Conservation (phyloP, 2,797 vertebrate genomes). For the Pipistrellus nathusii region DNA sequence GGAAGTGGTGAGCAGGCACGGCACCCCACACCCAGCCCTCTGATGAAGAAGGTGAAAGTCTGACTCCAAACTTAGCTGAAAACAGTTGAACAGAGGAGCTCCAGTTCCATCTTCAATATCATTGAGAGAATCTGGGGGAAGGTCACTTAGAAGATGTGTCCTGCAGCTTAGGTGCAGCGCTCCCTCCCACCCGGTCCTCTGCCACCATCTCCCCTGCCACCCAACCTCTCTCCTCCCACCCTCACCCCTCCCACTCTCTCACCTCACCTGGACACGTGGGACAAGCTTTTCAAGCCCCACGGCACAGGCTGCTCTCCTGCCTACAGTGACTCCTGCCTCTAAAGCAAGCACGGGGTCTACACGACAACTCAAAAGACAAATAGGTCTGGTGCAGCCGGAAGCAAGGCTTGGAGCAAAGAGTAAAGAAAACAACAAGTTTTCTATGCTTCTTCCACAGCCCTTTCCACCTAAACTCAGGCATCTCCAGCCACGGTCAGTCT, state of each 20-base stretch:
- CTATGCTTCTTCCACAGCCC: background rate
- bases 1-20: slow-evolving; percentile 74
- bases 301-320: background rate
- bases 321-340: slow-evolving; percentile 36
- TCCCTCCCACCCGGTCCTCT: too few relatives aligned
- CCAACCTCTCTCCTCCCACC: too few relatives aligned
- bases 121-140: background rate
- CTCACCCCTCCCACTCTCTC: background rate
- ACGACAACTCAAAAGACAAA: background rate
- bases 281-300: background rate
- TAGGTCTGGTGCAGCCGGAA: background rate
- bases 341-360: background rate
- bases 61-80: background rate
- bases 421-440: background rate
- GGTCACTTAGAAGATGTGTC: background rate
- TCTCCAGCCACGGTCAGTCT: background rate
- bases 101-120: background rate
- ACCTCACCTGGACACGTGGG: background rate
- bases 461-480: background rate
- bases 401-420: background rate
- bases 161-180: background rate
- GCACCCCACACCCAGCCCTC: background rate
- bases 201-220: too few relatives aligned
- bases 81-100: background rate
- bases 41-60: slow-evolving; percentile 68